Percentiles rank a stretch among this genome's conserved stretches.
These are phyloP conservation scores for Nannoperca australis DNA, from an alignment of 2,797 vertebrate species.

Conservation along the genomic window DNA sequence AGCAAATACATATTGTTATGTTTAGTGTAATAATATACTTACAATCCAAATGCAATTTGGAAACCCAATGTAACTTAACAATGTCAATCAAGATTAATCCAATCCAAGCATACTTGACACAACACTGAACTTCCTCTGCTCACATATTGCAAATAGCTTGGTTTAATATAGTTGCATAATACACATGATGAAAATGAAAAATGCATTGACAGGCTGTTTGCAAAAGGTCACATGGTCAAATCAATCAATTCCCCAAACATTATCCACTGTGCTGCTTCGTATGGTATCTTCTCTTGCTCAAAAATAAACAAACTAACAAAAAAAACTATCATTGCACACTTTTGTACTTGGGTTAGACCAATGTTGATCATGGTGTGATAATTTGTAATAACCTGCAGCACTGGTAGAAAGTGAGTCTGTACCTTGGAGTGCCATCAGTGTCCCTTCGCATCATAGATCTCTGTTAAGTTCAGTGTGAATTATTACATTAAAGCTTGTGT, in stretches of 20 bases:
- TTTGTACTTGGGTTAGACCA: neutral
- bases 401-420: constrained; percentile 14
- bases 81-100: constrained; percentile 18
- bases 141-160: constrained; percentile 13
- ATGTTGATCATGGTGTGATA: constrained; percentile 10
- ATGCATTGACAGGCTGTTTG: constrained; percentile 17
- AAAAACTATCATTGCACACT: neutral
- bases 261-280: neutral
- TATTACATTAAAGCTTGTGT: constrained; percentile 64
- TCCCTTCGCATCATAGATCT: constrained; percentile 57
- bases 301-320: neutral
- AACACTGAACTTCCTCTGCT: constrained; percentile 23
- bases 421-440: constrained; percentile 40
- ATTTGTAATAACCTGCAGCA: constrained; percentile 20
- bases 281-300: neutral
- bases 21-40: neutral
- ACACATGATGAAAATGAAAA: neutral
- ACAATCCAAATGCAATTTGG: neutral
- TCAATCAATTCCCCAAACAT: constrained; percentile 32
- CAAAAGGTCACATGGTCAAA: constrained; percentile 40
- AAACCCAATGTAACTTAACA: neutral
- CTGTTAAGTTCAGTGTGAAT: constrained; percentile 60
- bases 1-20: neutral
- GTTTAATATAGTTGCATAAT: constrained; percentile 15
- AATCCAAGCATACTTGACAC: constrained; percentile 13